phyloP scores from a whole-genome alignment of 2,797 vertebrate genomes.

The Gambelia wislizenii region DNA sequence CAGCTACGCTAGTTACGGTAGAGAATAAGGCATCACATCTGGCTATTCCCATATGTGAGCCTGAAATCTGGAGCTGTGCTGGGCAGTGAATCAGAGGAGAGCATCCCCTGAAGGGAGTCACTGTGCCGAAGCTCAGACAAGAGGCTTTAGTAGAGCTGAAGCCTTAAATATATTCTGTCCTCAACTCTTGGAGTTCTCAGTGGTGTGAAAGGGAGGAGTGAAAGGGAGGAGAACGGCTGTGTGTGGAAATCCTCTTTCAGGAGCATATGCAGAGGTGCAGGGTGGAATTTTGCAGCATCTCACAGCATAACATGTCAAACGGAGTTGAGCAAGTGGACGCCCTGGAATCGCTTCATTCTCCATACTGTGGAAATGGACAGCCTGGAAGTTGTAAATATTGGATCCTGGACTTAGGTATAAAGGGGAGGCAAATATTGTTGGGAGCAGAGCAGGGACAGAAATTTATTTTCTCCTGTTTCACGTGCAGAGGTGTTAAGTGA shows the following conservation, averaged over 20 bases:
- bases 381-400: conserved; percentile 83
- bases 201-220: background rate
- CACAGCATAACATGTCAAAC: conserved; percentile 77
- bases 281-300: conserved; percentile 40
- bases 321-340: conserved; percentile 74
- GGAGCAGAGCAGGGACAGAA: background rate
- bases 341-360: conserved; percentile 75
- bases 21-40: conserved; percentile 73
- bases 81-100: conserved; percentile 67
- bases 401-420: conserved; percentile 86
- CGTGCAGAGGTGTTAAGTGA: conserved; percentile 21
- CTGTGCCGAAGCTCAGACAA: conserved; percentile 36
- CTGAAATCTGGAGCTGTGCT: conserved; percentile 71
- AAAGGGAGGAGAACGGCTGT: conserved; percentile 5
- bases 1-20: conserved; percentile 84
- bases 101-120: conserved; percentile 67
- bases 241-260: conserved; percentile 42
- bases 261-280: conserved; percentile 16
- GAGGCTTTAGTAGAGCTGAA: conserved; percentile 42
- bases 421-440: background rate
- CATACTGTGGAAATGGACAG: conserved; percentile 71
- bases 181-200: background rate
- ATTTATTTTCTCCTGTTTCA: conserved; percentile 15
- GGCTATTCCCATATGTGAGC: conserved; percentile 80
- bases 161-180: conserved; percentile 6